A percentile compares a stretch with the other conserved stretches of the same genome.
phyloP scores from a whole-genome alignment of 2,888 invertebrate genomes.

The Hydraecia micacea region DNA sequence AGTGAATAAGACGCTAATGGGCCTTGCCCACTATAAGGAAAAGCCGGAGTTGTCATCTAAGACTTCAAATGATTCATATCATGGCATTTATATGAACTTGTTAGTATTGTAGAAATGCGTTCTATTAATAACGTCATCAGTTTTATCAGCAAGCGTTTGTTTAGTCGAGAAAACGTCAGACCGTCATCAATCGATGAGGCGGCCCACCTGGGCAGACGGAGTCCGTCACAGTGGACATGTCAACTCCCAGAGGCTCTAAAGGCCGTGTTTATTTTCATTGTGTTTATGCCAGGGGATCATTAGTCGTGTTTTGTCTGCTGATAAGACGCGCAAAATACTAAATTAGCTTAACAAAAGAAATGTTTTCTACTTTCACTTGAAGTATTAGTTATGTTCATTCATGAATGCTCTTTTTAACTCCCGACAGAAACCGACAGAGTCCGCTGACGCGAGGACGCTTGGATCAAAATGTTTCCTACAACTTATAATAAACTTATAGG shows the following conservation, averaged over 20 bases:
- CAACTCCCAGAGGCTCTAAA: conserved; percentile 43
- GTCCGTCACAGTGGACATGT: conserved; percentile 30
- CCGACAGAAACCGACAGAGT: no score
- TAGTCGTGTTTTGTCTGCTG: conserved; percentile 45
- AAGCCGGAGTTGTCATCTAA: conserved; percentile 11
- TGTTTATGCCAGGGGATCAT: conserved; percentile 47
- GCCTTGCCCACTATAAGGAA: conserved; percentile 35
- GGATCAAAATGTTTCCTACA: no score
- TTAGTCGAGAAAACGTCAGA: conserved; percentile 64
- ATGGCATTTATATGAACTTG: conserved; percentile 11
- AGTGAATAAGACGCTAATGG: conserved; percentile 22
- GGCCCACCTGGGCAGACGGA: conserved; percentile 28
- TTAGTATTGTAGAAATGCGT: conserved; percentile 39
- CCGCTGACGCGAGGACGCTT: no score
- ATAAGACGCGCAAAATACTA: conserved; percentile 47
- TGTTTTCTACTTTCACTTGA: conserved; percentile 62
- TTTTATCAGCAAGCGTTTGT: conserved; percentile 58
- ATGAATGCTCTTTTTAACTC: conserved; percentile 23
- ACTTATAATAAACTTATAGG: no score
- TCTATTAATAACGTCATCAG: conserved; percentile 50
- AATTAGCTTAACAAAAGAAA: conserved; percentile 53
- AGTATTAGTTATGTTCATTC: conserved; percentile 53
- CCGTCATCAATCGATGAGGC: conserved; percentile 63
- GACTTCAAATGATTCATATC: conserved; percentile 25
- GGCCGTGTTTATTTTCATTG: conserved; percentile 57